Percentiles rank a stretch among this genome's conserved stretches.
Conservation (phyloP, 2,113 vertebrate genomes). For the Ginglymostoma cirratum region DNA sequence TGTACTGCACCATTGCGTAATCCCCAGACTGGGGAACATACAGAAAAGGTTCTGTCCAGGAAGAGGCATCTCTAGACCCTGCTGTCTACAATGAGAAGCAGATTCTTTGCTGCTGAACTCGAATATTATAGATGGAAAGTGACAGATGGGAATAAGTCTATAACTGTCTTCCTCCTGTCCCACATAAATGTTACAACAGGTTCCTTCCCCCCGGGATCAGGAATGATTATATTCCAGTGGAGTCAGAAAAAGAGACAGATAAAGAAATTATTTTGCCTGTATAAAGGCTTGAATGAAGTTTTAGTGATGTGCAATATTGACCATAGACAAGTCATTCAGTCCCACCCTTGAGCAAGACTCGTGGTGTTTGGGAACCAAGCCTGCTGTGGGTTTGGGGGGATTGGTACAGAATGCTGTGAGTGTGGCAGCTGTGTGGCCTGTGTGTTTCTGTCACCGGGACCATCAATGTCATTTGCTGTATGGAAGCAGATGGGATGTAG, state of each 20-base stretch:
- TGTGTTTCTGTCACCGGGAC: conserved; percentile 40
- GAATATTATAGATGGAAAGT: neutral
- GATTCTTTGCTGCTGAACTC: neutral
- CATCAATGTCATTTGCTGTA: conserved; percentile 47
- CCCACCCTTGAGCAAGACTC: neutral
- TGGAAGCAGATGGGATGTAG: conserved; percentile 59
- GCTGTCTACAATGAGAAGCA: neutral
- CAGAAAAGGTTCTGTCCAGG: no score
- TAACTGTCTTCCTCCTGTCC: neutral
- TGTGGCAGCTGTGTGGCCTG: neutral
- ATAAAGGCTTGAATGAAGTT: neutral
- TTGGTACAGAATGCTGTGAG: neutral
- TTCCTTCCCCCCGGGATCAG: neutral
- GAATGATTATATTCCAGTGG: neutral
- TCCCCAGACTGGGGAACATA: neutral
- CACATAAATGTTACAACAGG: neutral
- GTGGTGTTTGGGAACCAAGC: neutral
- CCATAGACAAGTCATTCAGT: neutral
- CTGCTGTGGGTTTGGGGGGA: neutral
- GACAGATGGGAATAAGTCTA: neutral
- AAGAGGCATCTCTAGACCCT: neutral
- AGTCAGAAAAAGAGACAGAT: neutral
- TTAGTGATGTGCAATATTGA: neutral
- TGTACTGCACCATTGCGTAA: neutral
- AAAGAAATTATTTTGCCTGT: neutral